Percentiles rank a stretch among this genome's conserved stretches.
These are phyloP conservation scores for Seriola aureovittata DNA, from an alignment of 2,113 vertebrate genomes.

Conservation along the genomic window DNA sequence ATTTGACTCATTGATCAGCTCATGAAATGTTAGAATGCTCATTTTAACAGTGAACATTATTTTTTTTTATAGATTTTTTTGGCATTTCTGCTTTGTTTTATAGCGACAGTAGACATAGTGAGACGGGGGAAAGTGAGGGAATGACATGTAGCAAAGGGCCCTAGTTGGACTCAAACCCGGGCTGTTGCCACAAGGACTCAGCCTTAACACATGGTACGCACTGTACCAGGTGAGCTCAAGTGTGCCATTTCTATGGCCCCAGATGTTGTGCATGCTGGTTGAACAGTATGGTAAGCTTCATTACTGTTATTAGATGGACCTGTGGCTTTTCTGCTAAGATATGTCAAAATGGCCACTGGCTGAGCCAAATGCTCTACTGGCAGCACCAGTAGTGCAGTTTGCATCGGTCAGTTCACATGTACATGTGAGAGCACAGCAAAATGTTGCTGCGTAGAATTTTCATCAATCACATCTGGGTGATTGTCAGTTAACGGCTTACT, in stretches of 20 bases:
- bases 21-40: neutral
- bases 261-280: neutral
- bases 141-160: neutral
- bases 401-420: neutral
- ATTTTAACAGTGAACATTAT: neutral
- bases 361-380: neutral
- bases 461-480: neutral
- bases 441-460: neutral
- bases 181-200: no score
- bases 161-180: no score
- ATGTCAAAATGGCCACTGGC: neutral
- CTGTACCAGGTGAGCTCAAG: no score
- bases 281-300: neutral
- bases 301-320: neutral
- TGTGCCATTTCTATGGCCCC: neutral
- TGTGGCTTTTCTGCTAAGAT: neutral
- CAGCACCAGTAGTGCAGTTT: neutral
- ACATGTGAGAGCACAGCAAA: neutral
- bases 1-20: neutral
- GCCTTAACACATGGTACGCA: no score
- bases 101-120: neutral
- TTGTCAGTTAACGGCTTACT: neutral
- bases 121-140: neutral
- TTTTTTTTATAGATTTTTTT: no score
- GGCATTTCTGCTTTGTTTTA: no score